Evolutionary conservation across 1,140 invertebrate species (phyloP).

Genomic region (Drosophila pachea): DNA sequence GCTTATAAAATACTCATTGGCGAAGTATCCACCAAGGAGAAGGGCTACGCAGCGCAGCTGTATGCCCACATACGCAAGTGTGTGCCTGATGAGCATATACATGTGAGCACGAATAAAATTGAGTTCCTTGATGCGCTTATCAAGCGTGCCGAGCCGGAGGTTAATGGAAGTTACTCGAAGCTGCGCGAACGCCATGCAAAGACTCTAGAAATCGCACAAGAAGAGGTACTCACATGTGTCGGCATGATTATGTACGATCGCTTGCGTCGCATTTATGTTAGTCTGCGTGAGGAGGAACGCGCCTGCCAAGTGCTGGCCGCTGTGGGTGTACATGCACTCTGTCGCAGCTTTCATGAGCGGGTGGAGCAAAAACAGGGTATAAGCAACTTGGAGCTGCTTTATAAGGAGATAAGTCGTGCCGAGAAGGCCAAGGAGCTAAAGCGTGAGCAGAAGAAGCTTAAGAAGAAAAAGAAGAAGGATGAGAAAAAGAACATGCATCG

Average conservation of each 20-base stretch:
- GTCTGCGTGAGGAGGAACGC: conserved; percentile 92
- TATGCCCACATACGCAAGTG: conserved; percentile 93
- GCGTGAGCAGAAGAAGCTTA: conserved; percentile 92
- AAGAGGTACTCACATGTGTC: conserved; percentile 95
- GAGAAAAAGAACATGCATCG: conserved; percentile 80
- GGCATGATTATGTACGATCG: conserved; percentile 94
- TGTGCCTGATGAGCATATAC: conserved; percentile 90
- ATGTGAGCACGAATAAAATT: conserved; percentile 88
- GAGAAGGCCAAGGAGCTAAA: conserved; percentile 90
- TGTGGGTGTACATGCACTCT: conserved; percentile 90
- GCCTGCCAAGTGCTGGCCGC: conserved; percentile 94
- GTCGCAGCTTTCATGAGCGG: conserved; percentile 92
- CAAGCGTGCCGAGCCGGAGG: conserved; percentile 91
- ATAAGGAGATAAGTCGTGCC: conserved; percentile 89
- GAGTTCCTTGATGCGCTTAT: conserved; percentile 94
- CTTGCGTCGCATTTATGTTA: conserved; percentile 90
- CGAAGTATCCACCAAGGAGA: conserved; percentile 91
- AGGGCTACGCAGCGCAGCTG: conserved; percentile 91
- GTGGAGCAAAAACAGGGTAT: conserved; percentile 93
- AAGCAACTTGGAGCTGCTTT: conserved; percentile 90
- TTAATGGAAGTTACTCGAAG: conserved; percentile 84
- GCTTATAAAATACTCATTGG: conserved; percentile 92
- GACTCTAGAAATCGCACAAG: conserved; percentile 96
- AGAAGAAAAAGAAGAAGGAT: conserved; percentile 91
- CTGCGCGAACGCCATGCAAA: conserved; percentile 94